Evolutionary conservation across 2,888 invertebrate genomes (phyloP).

Genomic region (Xestia sexstrigata): DNA sequence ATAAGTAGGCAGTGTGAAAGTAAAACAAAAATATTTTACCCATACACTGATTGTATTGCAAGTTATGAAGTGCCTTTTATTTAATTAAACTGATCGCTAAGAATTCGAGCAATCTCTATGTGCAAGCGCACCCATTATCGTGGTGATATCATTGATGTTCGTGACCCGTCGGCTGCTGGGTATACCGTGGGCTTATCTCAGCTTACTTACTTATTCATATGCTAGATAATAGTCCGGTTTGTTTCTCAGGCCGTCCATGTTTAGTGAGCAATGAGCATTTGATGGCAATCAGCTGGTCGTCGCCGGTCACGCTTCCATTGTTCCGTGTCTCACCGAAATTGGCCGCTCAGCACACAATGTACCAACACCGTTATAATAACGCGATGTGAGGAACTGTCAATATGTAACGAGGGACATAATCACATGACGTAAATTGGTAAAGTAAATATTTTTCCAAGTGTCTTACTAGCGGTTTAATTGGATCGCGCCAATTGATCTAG

Average conservation of each 20-base stretch:
- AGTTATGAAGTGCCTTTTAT: not conserved
- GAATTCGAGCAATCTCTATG: conserved; percentile 14
- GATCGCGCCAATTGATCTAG: not conserved
- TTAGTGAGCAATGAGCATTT: conserved; percentile 70
- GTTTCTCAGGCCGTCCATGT: conserved; percentile 71
- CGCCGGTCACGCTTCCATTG: conserved; percentile 86
- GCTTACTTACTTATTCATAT: conserved; percentile 75
- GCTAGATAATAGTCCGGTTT: conserved; percentile 74
- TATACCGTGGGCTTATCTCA: conserved; percentile 51
- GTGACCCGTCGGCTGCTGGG: conserved; percentile 66
- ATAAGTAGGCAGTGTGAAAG: not conserved
- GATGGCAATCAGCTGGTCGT: conserved; percentile 82
- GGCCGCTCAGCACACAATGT: conserved; percentile 78
- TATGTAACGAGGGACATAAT: conserved; percentile 42
- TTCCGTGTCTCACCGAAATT: conserved; percentile 80
- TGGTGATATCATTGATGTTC: conserved; percentile 71
- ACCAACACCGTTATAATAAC: conserved; percentile 65
- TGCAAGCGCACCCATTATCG: conserved; percentile 37
- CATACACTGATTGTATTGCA: not conserved
- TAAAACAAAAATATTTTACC: not conserved
- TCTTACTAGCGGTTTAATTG: not conserved
- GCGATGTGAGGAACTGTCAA: conserved; percentile 72
- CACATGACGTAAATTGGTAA: conserved; percentile 30
- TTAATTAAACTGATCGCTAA: not conserved
- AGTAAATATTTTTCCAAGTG: conserved; percentile 32